phyloP scores from a whole-genome alignment of 2,888 invertebrate species.

The Aproaerema taeniolella region DNA sequence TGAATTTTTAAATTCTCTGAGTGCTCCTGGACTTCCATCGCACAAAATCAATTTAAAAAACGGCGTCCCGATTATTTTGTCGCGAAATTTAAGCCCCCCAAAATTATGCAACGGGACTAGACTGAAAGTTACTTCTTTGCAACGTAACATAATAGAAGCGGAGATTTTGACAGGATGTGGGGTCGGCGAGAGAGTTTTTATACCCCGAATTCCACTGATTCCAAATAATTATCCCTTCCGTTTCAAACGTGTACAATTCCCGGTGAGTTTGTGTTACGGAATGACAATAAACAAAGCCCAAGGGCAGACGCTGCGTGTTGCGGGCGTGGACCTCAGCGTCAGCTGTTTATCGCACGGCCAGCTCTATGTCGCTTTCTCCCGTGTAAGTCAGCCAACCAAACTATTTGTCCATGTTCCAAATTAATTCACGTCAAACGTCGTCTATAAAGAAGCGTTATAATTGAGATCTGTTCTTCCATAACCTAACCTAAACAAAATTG shows the following conservation, averaged over 20 bases:
- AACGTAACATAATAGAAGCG: constrained; percentile 9
- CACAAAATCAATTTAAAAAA: not conserved
- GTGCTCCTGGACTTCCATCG: not conserved
- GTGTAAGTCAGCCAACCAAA: too few relatives aligned
- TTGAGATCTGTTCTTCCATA: too few relatives aligned
- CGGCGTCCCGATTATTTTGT: not conserved
- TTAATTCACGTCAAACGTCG: too few relatives aligned
- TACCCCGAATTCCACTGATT: constrained; percentile 9
- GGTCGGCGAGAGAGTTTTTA: constrained; percentile 3
- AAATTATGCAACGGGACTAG: constrained; percentile 1
- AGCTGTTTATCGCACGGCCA: not conserved
- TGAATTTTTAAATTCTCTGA: not conserved
- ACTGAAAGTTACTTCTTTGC: constrained; percentile 5
- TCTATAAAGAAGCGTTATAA: too few relatives aligned
- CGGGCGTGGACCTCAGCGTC: not conserved
- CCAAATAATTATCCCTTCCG: not conserved
- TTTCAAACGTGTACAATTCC: not conserved
- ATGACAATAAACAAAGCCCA: not conserved
- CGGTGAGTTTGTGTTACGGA: not conserved
- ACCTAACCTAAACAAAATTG: too few relatives aligned
- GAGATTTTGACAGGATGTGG: constrained; percentile 10
- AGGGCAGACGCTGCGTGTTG: not conserved
- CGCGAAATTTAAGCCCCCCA: constrained; percentile 2
- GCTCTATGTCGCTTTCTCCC: not conserved
- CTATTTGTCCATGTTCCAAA: too few relatives aligned